A percentile compares a stretch with the other conserved stretches of the same genome.
These are phyloP conservation scores for Setipinna tenuifilis DNA, from an alignment of 2,797 vertebrate species.

Conservation along the genomic window DNA sequence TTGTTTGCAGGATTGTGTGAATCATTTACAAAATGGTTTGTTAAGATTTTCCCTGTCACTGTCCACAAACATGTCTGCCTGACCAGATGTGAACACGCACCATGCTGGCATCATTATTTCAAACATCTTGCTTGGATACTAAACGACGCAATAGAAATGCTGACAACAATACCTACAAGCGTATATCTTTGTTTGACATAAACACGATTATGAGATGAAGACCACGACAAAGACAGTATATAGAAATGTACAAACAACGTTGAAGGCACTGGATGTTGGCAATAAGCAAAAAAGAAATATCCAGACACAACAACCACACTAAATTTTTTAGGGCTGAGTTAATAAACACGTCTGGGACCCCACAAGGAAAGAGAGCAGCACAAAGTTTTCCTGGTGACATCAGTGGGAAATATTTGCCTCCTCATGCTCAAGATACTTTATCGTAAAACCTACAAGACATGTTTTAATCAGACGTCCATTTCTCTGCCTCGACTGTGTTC, in stretches of 20 bases:
- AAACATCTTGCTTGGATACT: not conserved
- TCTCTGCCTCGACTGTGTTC: not conserved
- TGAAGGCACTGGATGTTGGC: not conserved
- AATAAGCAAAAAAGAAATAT: not conserved
- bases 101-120: not conserved
- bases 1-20: not conserved
- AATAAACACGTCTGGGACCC: not conserved
- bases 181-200: not conserved
- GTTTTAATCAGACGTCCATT: not conserved
- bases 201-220: not conserved
- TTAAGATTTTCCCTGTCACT: not conserved
- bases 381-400: slow-evolving; percentile 20
- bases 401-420: slow-evolving; percentile 20
- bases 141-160: not conserved
- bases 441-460: not conserved
- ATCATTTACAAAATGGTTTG: not conserved
- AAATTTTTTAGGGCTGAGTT: not conserved
- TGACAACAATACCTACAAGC: not conserved
- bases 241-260: not conserved
- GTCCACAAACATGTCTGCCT: not conserved
- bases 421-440: not conserved
- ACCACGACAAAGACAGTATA: not conserved
- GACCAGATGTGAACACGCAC: not conserved
- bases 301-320: slow-evolving; percentile 18
- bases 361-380: not conserved